Base-by-base conservation (phyloP, 2,888 invertebrate species). In the Leucophora obtusa region DNA sequence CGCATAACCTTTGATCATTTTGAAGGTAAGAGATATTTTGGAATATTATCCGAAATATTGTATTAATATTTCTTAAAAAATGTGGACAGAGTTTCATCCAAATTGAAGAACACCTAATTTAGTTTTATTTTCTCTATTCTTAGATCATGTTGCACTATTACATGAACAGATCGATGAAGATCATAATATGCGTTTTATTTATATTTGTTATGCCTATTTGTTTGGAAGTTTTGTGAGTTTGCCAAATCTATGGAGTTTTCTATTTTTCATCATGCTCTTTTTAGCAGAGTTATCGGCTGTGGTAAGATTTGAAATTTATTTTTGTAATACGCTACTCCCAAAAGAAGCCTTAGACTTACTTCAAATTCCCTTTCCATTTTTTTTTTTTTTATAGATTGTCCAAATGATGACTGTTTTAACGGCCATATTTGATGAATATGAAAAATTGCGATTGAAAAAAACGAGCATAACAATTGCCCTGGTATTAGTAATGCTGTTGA, bases 231-330 rank as follows among this genome's bases (percentile, higher is more conserved):
- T 88, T 51, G 79, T 81, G 0, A 87, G 85, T 3, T 58, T 87
- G 35, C 87, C 89, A 0, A 86, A 85, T 62, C 82, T 95, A 24
- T 96, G 95, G 95, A 93, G 95, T 0, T 89, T 95, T 2, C 91
- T 94, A 0, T 96, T 96, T 88, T 96, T 95, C 89, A 87, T 93
- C 0, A 95, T 96, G 94, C 89, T 96, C 28, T 95, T 95, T 88
- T 92, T 96, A 83, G 85, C 93, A 94, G 85, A 94, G 94, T 84
- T 92, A 94, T 83, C 93, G 95, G 87, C 97, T 95, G 87, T 93
- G 94, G 91, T 97, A 95, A 89, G 94, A 79, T 24, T 2, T 6
- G 10, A 1, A 0, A 14, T n/a, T 21, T 14, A 14, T 1, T 63
- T 7, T 24, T 15, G 0, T 35, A 15, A 65, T 33, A 5, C 24